phyloP scores from a whole-genome alignment of 2,797 vertebrate genomes.

The Macropus fuliginosus region DNA sequence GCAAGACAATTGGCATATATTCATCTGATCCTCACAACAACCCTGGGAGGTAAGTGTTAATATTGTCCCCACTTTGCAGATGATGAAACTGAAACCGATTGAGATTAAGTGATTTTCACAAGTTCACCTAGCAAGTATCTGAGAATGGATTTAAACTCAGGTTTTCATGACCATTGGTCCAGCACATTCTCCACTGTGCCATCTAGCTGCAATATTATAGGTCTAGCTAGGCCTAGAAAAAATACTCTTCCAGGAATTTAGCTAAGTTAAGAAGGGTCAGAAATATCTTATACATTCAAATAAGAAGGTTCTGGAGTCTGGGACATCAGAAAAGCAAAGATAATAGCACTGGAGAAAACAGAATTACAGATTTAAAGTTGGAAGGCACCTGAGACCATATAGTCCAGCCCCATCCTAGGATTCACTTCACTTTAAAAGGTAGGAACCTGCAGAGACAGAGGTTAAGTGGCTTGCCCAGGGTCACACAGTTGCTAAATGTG shows the following conservation, averaged over 20 bases:
- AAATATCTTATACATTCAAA: background rate
- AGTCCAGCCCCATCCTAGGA: background rate
- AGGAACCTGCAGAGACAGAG: background rate
- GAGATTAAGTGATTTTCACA: background rate
- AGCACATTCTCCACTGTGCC: background rate
- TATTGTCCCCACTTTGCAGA: background rate
- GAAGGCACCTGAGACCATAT: background rate
- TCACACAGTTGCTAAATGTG: background rate
- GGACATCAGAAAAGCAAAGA: background rate
- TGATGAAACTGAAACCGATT: background rate
- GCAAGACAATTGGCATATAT: background rate
- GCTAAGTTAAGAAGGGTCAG: background rate
- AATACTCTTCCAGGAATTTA: background rate
- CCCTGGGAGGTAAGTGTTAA: background rate
- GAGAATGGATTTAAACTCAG: background rate
- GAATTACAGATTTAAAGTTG: background rate
- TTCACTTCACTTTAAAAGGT: background rate
- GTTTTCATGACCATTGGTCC: background rate
- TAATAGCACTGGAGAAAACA: background rate
- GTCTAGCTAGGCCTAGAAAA: background rate
- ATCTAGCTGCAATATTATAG: background rate
- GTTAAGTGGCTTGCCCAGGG: background rate
- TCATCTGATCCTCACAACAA: background rate
- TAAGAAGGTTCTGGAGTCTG: background rate
- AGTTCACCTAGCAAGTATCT: background rate